Evolutionary conservation across 1,140 invertebrate genomes (phyloP).

Genomic region (Samia ricini): DNA sequence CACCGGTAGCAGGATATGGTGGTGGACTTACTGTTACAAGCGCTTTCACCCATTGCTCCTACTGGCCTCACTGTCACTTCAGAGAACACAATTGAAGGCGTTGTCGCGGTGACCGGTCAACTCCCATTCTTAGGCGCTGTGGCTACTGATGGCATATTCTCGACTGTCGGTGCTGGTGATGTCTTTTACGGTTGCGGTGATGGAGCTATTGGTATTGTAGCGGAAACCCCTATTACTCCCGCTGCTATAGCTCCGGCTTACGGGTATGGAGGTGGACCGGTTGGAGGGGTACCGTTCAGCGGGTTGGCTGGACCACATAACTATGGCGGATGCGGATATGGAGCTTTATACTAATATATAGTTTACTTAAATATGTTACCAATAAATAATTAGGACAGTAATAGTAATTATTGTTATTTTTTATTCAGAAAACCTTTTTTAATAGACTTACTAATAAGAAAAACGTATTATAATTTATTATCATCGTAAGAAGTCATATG

Average conservation of each 20-base stretch:
- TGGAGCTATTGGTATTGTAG: constrained; percentile 30
- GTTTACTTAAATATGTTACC: too few species aligned
- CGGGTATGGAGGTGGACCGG: constrained; percentile 27
- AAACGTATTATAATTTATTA: too few species aligned
- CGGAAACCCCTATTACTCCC: constrained; percentile 19
- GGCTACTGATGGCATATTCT: constrained; percentile 36
- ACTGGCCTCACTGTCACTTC: constrained; percentile 34
- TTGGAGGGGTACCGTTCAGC: constrained; percentile 6
- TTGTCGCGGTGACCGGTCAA: constrained; percentile 33
- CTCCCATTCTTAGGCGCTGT: constrained; percentile 22
- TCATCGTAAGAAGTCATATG: too few species aligned
- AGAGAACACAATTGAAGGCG: constrained; percentile 37
- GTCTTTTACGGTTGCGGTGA: constrained; percentile 38
- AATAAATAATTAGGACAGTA: too few species aligned
- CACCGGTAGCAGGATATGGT: constrained; percentile 14
- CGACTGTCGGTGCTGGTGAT: constrained; percentile 36
- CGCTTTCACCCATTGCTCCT: constrained; percentile 30
- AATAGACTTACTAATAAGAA: too few species aligned
- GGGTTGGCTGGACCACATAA: not conserved
- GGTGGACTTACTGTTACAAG: constrained; percentile 25
- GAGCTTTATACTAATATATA: not conserved
- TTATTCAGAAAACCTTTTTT: too few species aligned
- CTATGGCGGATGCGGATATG: not conserved
- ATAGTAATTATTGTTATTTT: too few species aligned
- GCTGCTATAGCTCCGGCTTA: constrained; percentile 32